Base-by-base conservation (phyloP, 2,888 invertebrate species). In the Acrocyrtus sp. region DNA sequence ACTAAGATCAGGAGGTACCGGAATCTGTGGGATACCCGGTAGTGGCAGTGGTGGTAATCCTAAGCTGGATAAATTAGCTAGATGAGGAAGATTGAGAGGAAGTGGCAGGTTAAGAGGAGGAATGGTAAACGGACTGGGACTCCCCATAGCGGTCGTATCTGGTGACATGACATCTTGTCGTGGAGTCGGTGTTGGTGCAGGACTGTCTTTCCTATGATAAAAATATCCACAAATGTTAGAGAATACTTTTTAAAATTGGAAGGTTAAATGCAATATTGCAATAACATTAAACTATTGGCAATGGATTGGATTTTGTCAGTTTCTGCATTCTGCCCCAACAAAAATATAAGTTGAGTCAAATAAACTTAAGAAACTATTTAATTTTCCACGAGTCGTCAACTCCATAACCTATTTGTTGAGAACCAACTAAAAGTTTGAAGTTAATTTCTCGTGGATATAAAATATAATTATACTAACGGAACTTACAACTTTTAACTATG, bases 331-430 rank as follows among this genome's bases (percentile, higher is more conserved):
- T 58, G 76, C 66, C 76, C 58, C 53, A 34, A 54, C 19, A 39
- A 39, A 56, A 26, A 27, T 34, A 54, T 56, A 62, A 73, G 75
- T n/a, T n/a, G n/a, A n/a, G n/a, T 73, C 77, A n/a, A n/a, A n/a
- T 54, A 77, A 77, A 78, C 73, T 79, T 73, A 24, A 74, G 69
- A 65, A 75, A 75, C 73, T 60, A 41, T 69, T 80, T 81, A 58
- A 39, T 81, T 74, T 81, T 51, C 81, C 80, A 79, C 72, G 78
- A 80, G 80, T 81, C 81, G 81, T 81, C 81, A 81, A 74, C 81
- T 62, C 63, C 56, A 58, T 50, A 65, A 41, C 69, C 63, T 68
- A 78, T 61, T 62, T 75, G 75, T 74, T 77, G 73, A 77, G 62
- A 73, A 78, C 75, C 75, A 77, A 75, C 76, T 63, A 43, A 53